phyloP scores from a whole-genome alignment of 2,888 invertebrate genomes.

The Synergus itoensis region DNA sequence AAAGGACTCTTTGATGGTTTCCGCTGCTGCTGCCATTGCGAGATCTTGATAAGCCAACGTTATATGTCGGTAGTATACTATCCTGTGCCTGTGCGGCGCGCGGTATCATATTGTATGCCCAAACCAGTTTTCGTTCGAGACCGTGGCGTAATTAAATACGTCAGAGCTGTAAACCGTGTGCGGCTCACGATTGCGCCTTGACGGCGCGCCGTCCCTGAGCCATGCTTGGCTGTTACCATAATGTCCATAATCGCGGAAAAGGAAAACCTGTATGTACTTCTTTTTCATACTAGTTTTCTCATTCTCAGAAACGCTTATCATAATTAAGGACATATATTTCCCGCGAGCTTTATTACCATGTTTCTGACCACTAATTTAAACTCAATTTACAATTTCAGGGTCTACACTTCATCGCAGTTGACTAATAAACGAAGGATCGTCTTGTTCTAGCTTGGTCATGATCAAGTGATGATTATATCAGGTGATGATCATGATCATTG shows the following conservation, averaged over 20 bases:
- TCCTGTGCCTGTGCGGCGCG: conserved; percentile 58
- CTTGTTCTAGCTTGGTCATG: no score
- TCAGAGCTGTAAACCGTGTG: conserved; percentile 60
- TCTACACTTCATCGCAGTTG: no score
- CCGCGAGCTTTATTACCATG: neutral
- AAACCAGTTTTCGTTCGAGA: conserved; percentile 70
- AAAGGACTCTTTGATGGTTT: conserved; percentile 76
- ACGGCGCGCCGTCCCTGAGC: conserved; percentile 4
- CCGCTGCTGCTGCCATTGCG: conserved; percentile 73
- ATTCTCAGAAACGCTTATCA: conserved; percentile 20
- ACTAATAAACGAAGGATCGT: no score
- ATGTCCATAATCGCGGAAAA: conserved; percentile 43
- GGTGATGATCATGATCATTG: no score
- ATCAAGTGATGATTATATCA: no score
- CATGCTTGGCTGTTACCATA: conserved; percentile 28
- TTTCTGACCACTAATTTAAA: neutral
- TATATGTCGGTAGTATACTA: conserved; percentile 70
- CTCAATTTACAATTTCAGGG: neutral
- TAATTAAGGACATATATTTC: conserved; percentile 14
- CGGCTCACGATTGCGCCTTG: neutral
- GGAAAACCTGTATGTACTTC: conserved; percentile 8
- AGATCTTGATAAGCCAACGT: conserved; percentile 75
- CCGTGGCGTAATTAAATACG: conserved; percentile 69
- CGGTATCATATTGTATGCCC: conserved; percentile 65
- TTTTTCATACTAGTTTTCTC: conserved; percentile 17